Base-by-base conservation (phyloP, 1,140 invertebrate species). In the Polypedilum pembai region DNA sequence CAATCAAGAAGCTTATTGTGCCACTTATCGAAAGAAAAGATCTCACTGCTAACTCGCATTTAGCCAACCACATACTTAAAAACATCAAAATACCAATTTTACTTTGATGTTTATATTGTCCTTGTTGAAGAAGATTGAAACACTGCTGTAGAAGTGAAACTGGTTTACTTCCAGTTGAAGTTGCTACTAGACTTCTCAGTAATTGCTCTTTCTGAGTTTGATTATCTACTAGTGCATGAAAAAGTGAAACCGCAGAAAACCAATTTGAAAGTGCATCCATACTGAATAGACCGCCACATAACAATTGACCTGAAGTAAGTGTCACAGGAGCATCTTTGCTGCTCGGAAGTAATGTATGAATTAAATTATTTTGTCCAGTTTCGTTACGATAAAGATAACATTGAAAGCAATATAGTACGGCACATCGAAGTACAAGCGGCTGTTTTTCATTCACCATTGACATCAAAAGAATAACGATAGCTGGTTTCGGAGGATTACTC, bases 381-480 rank as follows among this genome's bases (percentile, higher is more conserved):
- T 94, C 92, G 83, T 99, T 99, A 83, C 92, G 94, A 80, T 92
- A 96, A 0, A 99, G 84, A 81, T 94, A 99, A 82, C 94, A 98
- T 84, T 99, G 90, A 81, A 99, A 98, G 81, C 95, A 98, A 81
- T 99, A 99, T 0, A 99, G 87, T 8, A 98, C 95, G 0, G 98
- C 92, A 84, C 94, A 97, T 74, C 96, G 88, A 74, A 99, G 82
- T 8, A 88, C 83, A 80, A 99, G 94, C 12, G 95, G 92, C 82
- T 99, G 98, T 81, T 98, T 98, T 79, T 99, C 97, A 83, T 98
- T 98, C 2, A 99, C 94, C 95, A 99, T 98, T 0, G 96, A 98
- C 92, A 98, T 96, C 10, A 99, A 82, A 8, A 99, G 84, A 65
- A 99, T 92, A 0, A 99, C 92, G 73, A 99, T 91, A 0, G 94